Percentiles rank a stretch among this genome's conserved stretches.
Evolutionary conservation across 2,888 invertebrate species (phyloP).

Genomic region (Geotrupes spiniger): DNA sequence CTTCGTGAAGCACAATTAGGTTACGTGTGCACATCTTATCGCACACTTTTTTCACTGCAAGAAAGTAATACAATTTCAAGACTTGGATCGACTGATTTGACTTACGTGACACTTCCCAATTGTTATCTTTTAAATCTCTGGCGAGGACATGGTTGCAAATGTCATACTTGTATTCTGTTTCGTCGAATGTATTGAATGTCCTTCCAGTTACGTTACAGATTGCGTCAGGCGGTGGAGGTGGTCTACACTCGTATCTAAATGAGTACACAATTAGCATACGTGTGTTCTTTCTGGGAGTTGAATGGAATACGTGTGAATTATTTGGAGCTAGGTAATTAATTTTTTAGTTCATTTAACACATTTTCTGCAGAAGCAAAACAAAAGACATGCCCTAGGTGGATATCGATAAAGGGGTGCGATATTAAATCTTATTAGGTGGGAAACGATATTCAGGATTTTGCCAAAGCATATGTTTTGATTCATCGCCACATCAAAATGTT

Average conservation of each 20-base stretch:
- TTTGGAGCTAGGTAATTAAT: too few relatives aligned
- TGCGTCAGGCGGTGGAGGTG: constrained; percentile 61
- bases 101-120: constrained; percentile 71
- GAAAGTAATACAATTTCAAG: constrained; percentile 11
- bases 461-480: too few relatives aligned
- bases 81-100: constrained; percentile 23
- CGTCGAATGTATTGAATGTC: constrained; percentile 78
- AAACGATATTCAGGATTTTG: too few relatives aligned
- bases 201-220: constrained; percentile 73
- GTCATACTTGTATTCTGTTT: constrained; percentile 73
- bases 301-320: too few relatives aligned
- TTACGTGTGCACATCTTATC: constrained; percentile 56
- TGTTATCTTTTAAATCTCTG: constrained; percentile 62
- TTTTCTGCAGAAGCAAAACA: too few relatives aligned
- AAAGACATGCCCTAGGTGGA: too few relatives aligned
- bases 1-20: constrained; percentile 62
- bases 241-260: constrained; percentile 62
- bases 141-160: constrained; percentile 78
- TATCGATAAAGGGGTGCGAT: too few relatives aligned
- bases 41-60: constrained; percentile 66
- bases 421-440: too few relatives aligned
- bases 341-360: too few relatives aligned
- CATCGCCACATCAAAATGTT: too few relatives aligned
- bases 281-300: too few relatives aligned
- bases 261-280: too few relatives aligned